Evolutionary conservation across 2,113 vertebrate genomes (phyloP).

Genomic region (Myodes glareolus): DNA sequence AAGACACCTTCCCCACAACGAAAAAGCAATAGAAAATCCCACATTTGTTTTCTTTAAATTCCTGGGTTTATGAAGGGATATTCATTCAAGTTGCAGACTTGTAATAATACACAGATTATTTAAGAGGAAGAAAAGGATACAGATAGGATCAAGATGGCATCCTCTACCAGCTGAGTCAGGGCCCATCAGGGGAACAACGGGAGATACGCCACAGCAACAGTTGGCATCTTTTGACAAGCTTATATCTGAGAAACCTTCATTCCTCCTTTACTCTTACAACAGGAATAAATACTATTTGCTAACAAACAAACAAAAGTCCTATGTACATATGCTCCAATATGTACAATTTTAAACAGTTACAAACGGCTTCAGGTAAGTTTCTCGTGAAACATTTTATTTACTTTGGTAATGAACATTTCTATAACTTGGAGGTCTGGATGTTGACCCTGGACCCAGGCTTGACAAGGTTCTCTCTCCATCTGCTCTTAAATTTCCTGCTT

Average conservation of each 20-base stretch:
- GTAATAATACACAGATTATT: neutral
- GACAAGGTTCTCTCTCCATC: neutral
- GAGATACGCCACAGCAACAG: neutral
- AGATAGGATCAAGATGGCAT: neutral
- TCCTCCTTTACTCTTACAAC: slow-evolving; percentile 39
- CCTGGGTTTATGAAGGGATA: neutral
- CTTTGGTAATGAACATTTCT: slow-evolving; percentile 46
- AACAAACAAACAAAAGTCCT: neutral
- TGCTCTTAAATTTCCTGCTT: slow-evolving; percentile 26
- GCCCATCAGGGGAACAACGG: neutral
- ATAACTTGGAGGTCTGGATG: neutral
- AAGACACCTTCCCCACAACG: neutral
- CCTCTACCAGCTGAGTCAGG: slow-evolving; percentile 18
- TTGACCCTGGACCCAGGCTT: neutral
- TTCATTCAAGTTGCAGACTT: neutral
- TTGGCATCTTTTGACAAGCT: slow-evolving; percentile 19
- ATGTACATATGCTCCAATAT: neutral
- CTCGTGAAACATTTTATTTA: neutral
- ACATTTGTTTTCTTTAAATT: neutral
- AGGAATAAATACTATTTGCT: slow-evolving; percentile 21
- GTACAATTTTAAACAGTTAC: slow-evolving; percentile 11
- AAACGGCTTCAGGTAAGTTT: neutral
- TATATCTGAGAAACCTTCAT: neutral
- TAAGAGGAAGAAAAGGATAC: slow-evolving; percentile 20
- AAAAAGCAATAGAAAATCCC: neutral